Percentiles rank a stretch among this genome's conserved stretches.
These are phyloP conservation scores for Chaetophractus vellerosus DNA, from an alignment of 2,797 vertebrate species.

Conservation along the genomic window DNA sequence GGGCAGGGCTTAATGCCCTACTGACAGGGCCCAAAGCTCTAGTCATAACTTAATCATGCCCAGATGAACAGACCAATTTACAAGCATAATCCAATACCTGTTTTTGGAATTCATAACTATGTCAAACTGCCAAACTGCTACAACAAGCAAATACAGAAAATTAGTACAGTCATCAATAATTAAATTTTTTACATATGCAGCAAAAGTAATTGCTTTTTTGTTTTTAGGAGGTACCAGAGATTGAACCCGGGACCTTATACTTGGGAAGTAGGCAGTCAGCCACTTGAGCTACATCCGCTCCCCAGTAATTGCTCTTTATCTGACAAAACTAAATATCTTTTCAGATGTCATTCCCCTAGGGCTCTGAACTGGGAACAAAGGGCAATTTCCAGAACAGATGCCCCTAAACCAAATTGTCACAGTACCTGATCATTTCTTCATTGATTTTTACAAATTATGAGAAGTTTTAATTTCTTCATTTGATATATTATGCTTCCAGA, in stretches of 20 bases:
- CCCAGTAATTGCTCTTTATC: not conserved
- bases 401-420: constrained; percentile 10
- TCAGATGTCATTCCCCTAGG: not conserved
- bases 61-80: no score
- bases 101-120: no score
- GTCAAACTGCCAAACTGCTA: no score
- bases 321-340: not conserved
- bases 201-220: not conserved
- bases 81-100: no score
- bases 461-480: not conserved
- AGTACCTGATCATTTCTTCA: not conserved
- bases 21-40: no score
- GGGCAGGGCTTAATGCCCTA: no score
- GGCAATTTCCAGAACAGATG: not conserved
- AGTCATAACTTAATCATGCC: no score
- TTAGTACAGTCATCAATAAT: not conserved
- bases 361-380: not conserved
- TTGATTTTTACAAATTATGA: constrained; percentile 1
- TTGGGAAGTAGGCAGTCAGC: no score
- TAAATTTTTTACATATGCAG: not conserved
- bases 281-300: no score
- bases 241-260: no score
- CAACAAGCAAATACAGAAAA: not conserved
- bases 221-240: no score
- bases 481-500: not conserved